Conservation (phyloP, 2,888 invertebrate species). For the Caradrina clavipalpis region DNA sequence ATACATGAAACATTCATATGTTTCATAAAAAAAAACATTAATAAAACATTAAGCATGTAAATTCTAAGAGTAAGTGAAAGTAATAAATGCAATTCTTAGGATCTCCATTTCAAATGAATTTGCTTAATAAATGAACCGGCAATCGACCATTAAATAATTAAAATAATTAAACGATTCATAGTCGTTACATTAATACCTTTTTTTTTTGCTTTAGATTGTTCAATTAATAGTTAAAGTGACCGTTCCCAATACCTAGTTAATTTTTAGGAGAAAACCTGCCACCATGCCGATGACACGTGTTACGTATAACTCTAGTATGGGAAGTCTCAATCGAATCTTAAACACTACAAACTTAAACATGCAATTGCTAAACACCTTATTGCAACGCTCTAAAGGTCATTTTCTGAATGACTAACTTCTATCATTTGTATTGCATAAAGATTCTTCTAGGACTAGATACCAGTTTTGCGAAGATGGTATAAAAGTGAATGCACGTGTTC, state of each 20-base stretch:
- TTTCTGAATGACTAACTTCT: slow-evolving; percentile 64
- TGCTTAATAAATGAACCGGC: background rate
- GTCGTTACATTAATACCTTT: background rate
- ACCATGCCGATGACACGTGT: slow-evolving; percentile 26
- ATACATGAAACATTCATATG: background rate
- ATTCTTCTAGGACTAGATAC: slow-evolving; percentile 78
- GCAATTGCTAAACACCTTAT: slow-evolving; percentile 59
- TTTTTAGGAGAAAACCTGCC: background rate
- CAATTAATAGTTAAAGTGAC: background rate
- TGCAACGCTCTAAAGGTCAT: slow-evolving; percentile 64
- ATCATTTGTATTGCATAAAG: slow-evolving; percentile 71
- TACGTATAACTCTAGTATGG: slow-evolving; percentile 16
- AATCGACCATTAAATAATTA: background rate
- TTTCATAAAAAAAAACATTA: too few relatives aligned
- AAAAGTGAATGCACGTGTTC: slow-evolving; percentile 81
- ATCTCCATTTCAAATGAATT: background rate
- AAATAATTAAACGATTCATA: too few relatives aligned
- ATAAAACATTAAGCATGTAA: too few relatives aligned
- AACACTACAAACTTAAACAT: slow-evolving; percentile 32
- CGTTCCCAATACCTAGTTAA: background rate
- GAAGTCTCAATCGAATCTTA: slow-evolving; percentile 14
- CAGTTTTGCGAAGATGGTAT: slow-evolving; percentile 81
- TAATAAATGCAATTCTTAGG: background rate
- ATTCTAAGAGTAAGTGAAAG: background rate
- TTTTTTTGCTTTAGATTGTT: background rate